phyloP scores from a whole-genome alignment of 2,797 vertebrate species.

The Poeciliopsis infans region DNA sequence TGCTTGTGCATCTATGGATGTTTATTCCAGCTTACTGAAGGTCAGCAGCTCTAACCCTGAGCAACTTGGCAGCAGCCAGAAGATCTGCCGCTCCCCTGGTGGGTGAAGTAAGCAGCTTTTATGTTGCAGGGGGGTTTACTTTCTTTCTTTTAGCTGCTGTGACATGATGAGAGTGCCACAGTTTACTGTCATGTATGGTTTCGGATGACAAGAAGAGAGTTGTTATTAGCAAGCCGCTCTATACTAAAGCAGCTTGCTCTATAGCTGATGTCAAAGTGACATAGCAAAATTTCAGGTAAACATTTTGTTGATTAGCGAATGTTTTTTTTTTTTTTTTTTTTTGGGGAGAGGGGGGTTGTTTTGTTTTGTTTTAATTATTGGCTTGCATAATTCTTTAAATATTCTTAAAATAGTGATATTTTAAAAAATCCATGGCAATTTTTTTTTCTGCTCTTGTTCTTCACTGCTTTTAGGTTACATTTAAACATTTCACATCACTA shows the following conservation, averaged over 20 bases:
- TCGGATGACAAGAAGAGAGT: slow-evolving; percentile 10
- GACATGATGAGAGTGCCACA: slow-evolving; percentile 11
- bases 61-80: slow-evolving; percentile 29
- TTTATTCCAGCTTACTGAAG: slow-evolving; percentile 47
- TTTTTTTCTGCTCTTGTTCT: neutral
- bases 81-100: neutral
- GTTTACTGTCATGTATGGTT: slow-evolving; percentile 40
- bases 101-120: slow-evolving; percentile 33
- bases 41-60: slow-evolving; percentile 42
- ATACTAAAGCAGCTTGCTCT: neutral
- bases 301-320: neutral
- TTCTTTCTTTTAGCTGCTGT: slow-evolving; percentile 30
- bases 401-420: too few relatives aligned
- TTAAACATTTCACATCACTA: too few relatives aligned
- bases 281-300: slow-evolving; percentile 17
- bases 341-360: neutral
- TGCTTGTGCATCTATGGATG: slow-evolving; percentile 31
- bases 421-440: neutral
- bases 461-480: too few relatives aligned
- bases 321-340: neutral
- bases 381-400: too few relatives aligned
- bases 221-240: slow-evolving; percentile 51
- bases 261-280: slow-evolving; percentile 14
- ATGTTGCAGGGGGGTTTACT: neutral
- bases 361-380: too few relatives aligned